A percentile compares a stretch with the other conserved stretches of the same genome.
These are phyloP conservation scores for Achroia grisella DNA, from an alignment of 1,140 invertebrate species.

Conservation along the genomic window DNA sequence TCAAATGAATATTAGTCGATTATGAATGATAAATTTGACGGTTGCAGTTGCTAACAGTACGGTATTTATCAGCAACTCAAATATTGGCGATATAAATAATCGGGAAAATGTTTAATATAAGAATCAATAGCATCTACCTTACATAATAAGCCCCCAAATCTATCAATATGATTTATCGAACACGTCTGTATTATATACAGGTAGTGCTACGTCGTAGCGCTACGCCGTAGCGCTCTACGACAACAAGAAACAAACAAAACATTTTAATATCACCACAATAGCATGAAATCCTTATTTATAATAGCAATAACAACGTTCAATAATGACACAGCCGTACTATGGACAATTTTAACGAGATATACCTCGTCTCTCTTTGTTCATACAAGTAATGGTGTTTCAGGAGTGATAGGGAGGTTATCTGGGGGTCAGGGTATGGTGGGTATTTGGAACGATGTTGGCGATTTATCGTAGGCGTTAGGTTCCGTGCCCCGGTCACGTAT, in stretches of 20 bases:
- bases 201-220: constrained; percentile 2
- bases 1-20: no score
- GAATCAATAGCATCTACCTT: no score
- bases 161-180: no score
- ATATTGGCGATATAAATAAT: no score
- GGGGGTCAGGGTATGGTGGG: constrained; percentile 11
- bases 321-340: constrained; percentile 18
- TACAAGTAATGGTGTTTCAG: not conserved
- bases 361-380: not conserved
- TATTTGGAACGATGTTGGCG: constrained; percentile 25
- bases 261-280: constrained; percentile 32
- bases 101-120: no score
- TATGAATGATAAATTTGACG: no score
- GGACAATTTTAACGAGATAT: constrained; percentile 1
- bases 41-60: no score
- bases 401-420: not conserved
- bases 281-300: constrained; percentile 19
- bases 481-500: constrained; percentile 44
- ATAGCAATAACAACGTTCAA: constrained; percentile 18
- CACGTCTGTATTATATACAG: no score
- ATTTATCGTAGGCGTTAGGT: constrained; percentile 33
- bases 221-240: not conserved
- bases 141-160: no score
- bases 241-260: constrained; percentile 16
- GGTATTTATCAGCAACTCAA: no score